Base-by-base conservation (phyloP, 2,888 invertebrate genomes). In the Agonum fuliginosum region DNA sequence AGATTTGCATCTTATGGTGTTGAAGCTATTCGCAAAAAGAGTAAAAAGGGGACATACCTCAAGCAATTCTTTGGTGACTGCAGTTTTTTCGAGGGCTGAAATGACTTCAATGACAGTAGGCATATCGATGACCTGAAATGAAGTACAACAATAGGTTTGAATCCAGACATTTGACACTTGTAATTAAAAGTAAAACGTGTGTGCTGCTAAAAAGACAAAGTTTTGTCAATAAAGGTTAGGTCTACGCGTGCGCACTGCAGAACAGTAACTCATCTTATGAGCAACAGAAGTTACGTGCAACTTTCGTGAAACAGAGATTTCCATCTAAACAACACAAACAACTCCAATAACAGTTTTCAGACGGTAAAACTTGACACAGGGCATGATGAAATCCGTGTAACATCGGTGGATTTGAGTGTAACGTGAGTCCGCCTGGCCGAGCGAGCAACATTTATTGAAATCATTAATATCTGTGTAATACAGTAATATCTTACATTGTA, bases 61-160 rank as follows among this genome's bases (percentile, higher is more conserved):
- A 89, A 96, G 89, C 89, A 94, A 90, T 89, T 96, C 96, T 91
- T 94, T 94, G 89, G 96, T 95, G 89, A 96, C 94, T 88, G 94
- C 91, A 88, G 93, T 93, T 89, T 92, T 94, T 90, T 98, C 97
- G 93, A 98, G 91, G 87, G 93, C 90, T 88, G 95, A 92, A 90
- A 98, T 95, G 89, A 97, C 94, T 90, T 96, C 96, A 89, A 95
- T 91, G 89, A 97, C 97, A 86, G 93, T 91, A 87, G 93, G 94
- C 95, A 97, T 95, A 91, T 97, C 95, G 91, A 96, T 93, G 91
- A 97, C 97, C 97, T 97, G 88, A 78, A 91, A 89, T 82, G 78
- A 78, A 80, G 74, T 14, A 37, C 34, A 46, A 2, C 8, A 2
- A 41, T 20, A 3, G n/a, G n/a, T n/a, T n/a, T n/a, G n/a, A n/a